Evolutionary conservation across 1,140 invertebrate species (phyloP).

Genomic region (Nephotettix cincticeps): DNA sequence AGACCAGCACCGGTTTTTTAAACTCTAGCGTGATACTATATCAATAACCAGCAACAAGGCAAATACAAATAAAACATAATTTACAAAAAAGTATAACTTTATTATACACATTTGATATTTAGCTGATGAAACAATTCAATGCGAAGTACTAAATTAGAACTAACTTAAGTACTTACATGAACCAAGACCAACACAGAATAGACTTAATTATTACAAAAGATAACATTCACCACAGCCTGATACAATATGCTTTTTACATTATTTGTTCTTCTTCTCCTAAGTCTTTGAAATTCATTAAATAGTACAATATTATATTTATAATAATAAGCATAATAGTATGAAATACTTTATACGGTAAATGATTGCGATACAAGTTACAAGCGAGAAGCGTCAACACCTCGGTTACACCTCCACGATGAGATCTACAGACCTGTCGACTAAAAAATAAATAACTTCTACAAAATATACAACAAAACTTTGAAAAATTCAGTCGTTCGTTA

Average conservation of each 20-base stretch:
- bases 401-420: not conserved
- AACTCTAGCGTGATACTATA: no score
- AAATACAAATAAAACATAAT: not conserved
- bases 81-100: constrained; percentile 19
- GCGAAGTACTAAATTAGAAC: not conserved
- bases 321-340: constrained; percentile 11
- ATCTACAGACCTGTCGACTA: not conserved
- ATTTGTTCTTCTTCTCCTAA: constrained; percentile 19
- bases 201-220: constrained; percentile 8
- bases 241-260: constrained; percentile 15
- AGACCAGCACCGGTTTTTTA: no score
- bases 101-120: constrained; percentile 20
- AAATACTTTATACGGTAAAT: constrained; percentile 9
- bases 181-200: constrained; percentile 17
- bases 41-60: not conserved
- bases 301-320: constrained; percentile 3
- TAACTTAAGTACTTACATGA: constrained; percentile 5
- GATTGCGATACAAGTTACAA: not conserved
- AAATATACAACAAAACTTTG: no score
- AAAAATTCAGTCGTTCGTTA: no score
- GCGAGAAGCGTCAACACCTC: not conserved
- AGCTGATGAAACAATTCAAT: constrained; percentile 10
- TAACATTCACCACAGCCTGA: constrained; percentile 20
- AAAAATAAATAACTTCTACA: constrained; percentile 9
- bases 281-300: not conserved